Conservation (phyloP, 2,113 vertebrate species). For the Phyllostomus discolor region DNA sequence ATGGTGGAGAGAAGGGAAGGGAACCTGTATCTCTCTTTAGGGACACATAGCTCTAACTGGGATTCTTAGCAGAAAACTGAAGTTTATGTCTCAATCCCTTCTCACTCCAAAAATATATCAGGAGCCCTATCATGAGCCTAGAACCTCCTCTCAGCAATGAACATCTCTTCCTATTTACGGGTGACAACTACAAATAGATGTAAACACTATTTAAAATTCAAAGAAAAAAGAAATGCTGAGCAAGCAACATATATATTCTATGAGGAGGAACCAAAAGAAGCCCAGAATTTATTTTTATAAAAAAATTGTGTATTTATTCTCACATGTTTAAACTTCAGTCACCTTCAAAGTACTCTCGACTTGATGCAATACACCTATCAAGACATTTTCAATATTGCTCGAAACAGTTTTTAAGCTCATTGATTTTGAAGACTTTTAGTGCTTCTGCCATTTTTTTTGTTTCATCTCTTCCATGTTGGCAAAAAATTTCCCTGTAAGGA, state of each 20-base stretch:
- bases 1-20: neutral
- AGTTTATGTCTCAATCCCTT: neutral
- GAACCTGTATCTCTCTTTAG: neutral
- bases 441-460: too few relatives aligned
- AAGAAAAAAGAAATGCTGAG: neutral
- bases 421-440: too few relatives aligned
- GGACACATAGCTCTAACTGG: neutral
- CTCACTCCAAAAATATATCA: neutral
- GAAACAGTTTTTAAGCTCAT: too few relatives aligned
- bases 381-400: too few relatives aligned
- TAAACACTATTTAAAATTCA: neutral
- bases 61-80: neutral
- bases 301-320: too few relatives aligned
- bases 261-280: too few relatives aligned
- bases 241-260: neutral
- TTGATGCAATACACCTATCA: too few relatives aligned
- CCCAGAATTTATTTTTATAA: too few relatives aligned
- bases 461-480: too few relatives aligned
- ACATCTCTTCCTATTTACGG: neutral
- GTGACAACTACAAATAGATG: neutral
- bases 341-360: too few relatives aligned
- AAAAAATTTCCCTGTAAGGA: too few relatives aligned
- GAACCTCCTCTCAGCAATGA: neutral
- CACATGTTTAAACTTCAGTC: too few relatives aligned
- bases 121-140: neutral